Conservation (phyloP, 2,797 vertebrate genomes). For the Coranthus polyacanthus region DNA sequence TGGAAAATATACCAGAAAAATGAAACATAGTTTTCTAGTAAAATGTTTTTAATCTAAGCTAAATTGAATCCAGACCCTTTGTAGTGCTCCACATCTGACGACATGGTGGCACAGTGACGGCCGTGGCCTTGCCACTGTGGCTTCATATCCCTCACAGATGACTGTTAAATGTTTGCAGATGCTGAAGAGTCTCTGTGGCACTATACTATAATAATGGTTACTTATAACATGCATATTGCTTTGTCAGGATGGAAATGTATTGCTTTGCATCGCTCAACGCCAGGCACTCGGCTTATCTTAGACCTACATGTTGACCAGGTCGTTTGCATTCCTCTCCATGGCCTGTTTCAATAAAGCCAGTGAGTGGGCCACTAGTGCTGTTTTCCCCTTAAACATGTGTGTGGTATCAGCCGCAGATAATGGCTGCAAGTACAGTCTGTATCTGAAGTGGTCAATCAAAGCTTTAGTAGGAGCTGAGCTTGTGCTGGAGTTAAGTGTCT, state of each 20-base stretch:
- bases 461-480: conserved; percentile 8
- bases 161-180: conserved; percentile 61
- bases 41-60: background rate
- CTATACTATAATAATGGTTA: conserved; percentile 13
- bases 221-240: conserved; percentile 4
- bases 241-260: conserved; percentile 49
- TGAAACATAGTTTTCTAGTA: background rate
- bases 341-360: conserved; percentile 60
- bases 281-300: conserved; percentile 53
- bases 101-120: conserved; percentile 37
- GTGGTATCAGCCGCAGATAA: conserved; percentile 58
- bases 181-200: conserved; percentile 29
- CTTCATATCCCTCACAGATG: conserved; percentile 47
- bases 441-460: conserved; percentile 54
- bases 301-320: conserved; percentile 53
- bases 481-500: conserved; percentile 49
- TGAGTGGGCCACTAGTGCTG: conserved; percentile 25
- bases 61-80: conserved; percentile 24
- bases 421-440: conserved; percentile 24
- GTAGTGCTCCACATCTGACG: conserved; percentile 37
- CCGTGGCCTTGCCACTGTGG: conserved; percentile 44
- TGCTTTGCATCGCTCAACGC: conserved; percentile 26
- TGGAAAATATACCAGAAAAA: background rate
- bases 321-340: conserved; percentile 71
- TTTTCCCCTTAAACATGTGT: conserved; percentile 45